Evolutionary conservation across 2,888 invertebrate species (phyloP).

Genomic region (Metopia argyrocephala): DNA sequence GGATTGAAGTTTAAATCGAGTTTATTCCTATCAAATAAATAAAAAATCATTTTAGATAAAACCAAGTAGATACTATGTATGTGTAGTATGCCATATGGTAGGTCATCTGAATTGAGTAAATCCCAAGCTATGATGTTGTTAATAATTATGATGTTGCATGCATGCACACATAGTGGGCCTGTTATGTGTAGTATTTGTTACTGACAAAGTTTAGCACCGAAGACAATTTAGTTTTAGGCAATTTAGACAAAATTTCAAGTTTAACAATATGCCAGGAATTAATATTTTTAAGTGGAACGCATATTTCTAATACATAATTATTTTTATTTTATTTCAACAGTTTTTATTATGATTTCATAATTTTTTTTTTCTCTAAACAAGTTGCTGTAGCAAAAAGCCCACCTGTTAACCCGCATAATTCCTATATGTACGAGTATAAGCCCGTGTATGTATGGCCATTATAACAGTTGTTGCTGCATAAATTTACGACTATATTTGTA

Average conservation of each 20-base stretch:
- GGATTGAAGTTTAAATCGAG: background rate
- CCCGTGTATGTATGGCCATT: background rate
- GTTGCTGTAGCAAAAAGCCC: slow-evolving; percentile 35
- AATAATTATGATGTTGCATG: background rate
- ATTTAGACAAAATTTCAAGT: background rate
- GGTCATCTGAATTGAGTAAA: too few relatives aligned
- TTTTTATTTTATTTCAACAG: slow-evolving; percentile 12
- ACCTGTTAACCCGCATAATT: slow-evolving; percentile 52
- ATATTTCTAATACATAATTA: background rate
- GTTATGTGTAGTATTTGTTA: too few relatives aligned
- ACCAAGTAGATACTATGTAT: too few relatives aligned
- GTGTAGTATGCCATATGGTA: too few relatives aligned
- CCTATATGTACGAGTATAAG: background rate
- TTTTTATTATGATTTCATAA: background rate
- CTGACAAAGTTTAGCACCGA: background rate
- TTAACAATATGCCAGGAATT: background rate
- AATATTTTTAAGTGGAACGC: background rate
- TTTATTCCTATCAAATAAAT: slow-evolving; percentile 24
- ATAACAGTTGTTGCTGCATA: slow-evolving; percentile 5
- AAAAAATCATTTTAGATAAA: slow-evolving; percentile 40
- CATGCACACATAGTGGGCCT: too few relatives aligned
- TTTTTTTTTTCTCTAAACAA: background rate
- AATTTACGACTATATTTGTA: background rate
- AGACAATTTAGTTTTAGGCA: background rate
- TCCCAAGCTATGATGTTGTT: background rate